Evolutionary conservation across 2,797 vertebrate genomes (phyloP).

Genomic region (Chaetodon trifasciatus): DNA sequence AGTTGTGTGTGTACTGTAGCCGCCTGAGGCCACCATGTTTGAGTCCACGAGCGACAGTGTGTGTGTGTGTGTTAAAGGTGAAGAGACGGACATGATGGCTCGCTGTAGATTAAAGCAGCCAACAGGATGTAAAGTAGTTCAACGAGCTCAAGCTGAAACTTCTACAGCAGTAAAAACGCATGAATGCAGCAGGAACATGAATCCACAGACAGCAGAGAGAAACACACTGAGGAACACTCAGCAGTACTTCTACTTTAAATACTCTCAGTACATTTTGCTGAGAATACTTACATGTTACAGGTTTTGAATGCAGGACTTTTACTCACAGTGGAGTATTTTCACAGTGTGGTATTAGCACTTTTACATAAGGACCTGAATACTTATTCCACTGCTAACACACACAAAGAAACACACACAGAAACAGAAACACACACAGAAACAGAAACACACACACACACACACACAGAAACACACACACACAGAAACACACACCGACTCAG

Average conservation of each 20-base stretch:
- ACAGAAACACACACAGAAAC: neutral
- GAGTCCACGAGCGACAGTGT: neutral
- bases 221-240: too few species aligned
- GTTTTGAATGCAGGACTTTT: neutral
- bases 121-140: too few species aligned
- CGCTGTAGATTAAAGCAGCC: too few species aligned
- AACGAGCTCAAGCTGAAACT: too few species aligned
- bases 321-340: neutral
- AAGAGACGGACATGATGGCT: neutral
- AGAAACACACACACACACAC: neutral
- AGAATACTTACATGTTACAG: too few species aligned
- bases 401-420: neutral
- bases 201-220: too few species aligned
- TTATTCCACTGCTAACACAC: too few species aligned
- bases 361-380: neutral
- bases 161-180: too few species aligned
- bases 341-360: neutral
- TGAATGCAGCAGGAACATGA: too few species aligned
- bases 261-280: too few species aligned
- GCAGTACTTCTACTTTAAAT: too few species aligned
- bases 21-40: conserved; percentile 16
- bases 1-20: neutral
- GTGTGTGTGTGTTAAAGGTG: conserved; percentile 25
- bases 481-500: neutral
- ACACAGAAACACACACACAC: neutral